Percentiles rank a stretch among this genome's conserved stretches.
phyloP scores from a whole-genome alignment of 2,113 vertebrate species.

The Myxocyprinus asiaticus region DNA sequence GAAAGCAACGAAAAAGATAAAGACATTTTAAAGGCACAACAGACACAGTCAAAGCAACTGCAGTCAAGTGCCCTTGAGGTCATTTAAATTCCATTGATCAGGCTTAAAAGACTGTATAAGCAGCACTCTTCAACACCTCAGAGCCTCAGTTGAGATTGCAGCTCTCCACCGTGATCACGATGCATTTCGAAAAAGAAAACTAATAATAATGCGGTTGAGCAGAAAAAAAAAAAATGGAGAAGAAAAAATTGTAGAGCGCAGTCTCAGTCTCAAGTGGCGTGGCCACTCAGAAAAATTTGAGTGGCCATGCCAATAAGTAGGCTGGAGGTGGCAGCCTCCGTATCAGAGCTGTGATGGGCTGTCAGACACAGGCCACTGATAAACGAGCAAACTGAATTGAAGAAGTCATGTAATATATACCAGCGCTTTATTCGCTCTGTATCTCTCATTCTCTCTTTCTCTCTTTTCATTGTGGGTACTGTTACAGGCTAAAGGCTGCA shows the following conservation, averaged over 20 bases:
- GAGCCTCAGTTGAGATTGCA: neutral
- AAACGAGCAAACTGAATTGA: slow-evolving; percentile 74
- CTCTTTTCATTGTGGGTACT: slow-evolving; percentile 8
- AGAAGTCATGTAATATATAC: slow-evolving; percentile 81
- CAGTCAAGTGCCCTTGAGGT: slow-evolving; percentile 7
- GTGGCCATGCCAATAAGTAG: slow-evolving; percentile 61
- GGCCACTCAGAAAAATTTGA: slow-evolving; percentile 61
- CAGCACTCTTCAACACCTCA: neutral
- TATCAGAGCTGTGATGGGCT: slow-evolving; percentile 73
- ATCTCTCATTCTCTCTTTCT: slow-evolving; percentile 48
- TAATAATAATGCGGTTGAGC: slow-evolving; percentile 29
- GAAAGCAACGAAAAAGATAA: too few relatives aligned
- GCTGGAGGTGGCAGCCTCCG: slow-evolving; percentile 63
- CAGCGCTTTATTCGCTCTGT: slow-evolving; percentile 67
- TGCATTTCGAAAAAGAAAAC: slow-evolving; percentile 30
- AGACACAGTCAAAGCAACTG: neutral
- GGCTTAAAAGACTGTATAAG: slow-evolving; percentile 10
- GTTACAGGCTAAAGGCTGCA: slow-evolving; percentile 23
- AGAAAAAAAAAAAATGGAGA: neutral
- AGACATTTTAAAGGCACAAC: too few relatives aligned
- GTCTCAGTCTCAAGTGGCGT: too few relatives aligned
- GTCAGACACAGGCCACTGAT: slow-evolving; percentile 74
- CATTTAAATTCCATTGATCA: slow-evolving; percentile 35
- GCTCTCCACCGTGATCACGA: neutral
- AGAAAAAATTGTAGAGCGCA: neutral